Base-by-base conservation (phyloP, 2,888 invertebrate species). In the Lepeophtheirus nordmannii region DNA sequence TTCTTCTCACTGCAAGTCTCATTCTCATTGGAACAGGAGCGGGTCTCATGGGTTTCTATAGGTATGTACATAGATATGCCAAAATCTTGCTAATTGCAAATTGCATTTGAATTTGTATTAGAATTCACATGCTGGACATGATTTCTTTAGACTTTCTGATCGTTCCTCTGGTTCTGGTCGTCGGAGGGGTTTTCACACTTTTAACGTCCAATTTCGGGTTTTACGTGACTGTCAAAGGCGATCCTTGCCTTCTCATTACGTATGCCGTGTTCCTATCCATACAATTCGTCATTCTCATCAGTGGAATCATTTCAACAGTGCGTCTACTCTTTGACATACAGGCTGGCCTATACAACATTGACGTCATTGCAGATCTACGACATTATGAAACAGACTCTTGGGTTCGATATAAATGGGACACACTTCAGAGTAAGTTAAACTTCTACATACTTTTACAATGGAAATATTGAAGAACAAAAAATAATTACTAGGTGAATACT, bases 101-200 rank as follows among this genome's bases (percentile, higher is more conserved):
- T n/a, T n/a, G n/a, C n/a, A n/a, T n/a, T n/a, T n/a, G 5, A 14
- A 14, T 5, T 58, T 58, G 14, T 9, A 17, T 5, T 58, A 58
- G 65, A 10, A 58, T 65, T n/a, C 65, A 65, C 53, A 58, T 58
- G 58, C 65, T 65, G 58, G 65, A 65, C 14, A 58, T 65, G 17
- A 58, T 65, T 17, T 23, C 58, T 10, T 10, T 65, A 12, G 65
- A 65, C 30, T 58, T 65, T 65, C 30, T 58, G 5, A 17, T 58
- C 17, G 58, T 58, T 37, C 65, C 65, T 17, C 39, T 65, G 23
- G 20, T 58, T 12, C 53, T 65, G 58, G 37, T 65, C 2, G 39
- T 58, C n/a, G 65, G 65, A 14, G 65, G 65, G 10, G 12, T 65
- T n/a, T 58, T 65, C 39, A 40, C 65, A 11, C 30, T 65, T 8